Base-by-base conservation (phyloP, 1,140 invertebrate species). In the Heliconius hermathena region DNA sequence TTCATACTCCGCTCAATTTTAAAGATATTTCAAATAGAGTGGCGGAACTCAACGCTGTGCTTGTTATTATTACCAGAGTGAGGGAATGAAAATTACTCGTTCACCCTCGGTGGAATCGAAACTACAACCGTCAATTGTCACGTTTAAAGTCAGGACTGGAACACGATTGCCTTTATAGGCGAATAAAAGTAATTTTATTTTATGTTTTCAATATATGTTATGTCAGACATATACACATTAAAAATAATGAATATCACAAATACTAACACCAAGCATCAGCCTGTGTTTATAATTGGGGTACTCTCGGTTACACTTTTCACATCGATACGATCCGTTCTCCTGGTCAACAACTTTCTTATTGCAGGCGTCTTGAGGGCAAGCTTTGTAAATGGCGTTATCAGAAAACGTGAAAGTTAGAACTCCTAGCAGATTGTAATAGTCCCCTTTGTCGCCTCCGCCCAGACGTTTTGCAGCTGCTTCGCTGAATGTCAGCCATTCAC, bases 281-380 rank as follows among this genome's bases (percentile, higher is more conserved):
- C 98, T 95, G 94, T 98, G 99, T 85, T 98, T 98, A 89, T 97
- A 99, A 83, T 97, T 97, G 0, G 97, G 96, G 90, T 96, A 98
- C 79, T 98, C 97, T 71, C 96, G 95, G 82, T 97, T 96, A 91
- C 99, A 99, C 92, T 99, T 99, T 91, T 99, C 99, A 92, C 99
- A 99, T 80, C 98, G 96, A 90, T 97, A 99, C 83, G 97, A 95
- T 9, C 97, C 98, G 91, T 98, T 98, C 71, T 97, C 96, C 88
- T 97, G 96, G 94, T 99, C 98, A 38, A 99, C 94, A 1, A 98
- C 96, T 93, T 99, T 99, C 89, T 99, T 99, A 87, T 99, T 99
- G 91, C 99, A 99, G 60, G 96, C 96, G 16, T 97, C 96, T 76
- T 95, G 95, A 0, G 98, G 97, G 87, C 99, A 99, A 2, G 98